Conservation (phyloP, 2,113 vertebrate species). For the Eurypyga helias region DNA sequence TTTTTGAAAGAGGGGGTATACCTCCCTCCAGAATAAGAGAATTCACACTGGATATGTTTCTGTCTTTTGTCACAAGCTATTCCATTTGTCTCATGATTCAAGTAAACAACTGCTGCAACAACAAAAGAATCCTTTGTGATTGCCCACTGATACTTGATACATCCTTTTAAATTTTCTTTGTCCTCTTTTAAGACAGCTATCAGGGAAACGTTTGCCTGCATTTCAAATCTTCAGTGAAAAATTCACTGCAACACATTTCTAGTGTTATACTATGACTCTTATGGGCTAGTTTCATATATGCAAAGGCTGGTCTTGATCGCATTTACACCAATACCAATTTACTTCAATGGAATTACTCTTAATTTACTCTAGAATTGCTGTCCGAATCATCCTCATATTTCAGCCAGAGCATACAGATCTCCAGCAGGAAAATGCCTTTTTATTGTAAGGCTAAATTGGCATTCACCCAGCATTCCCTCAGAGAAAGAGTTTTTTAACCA, state of each 20-base stretch:
- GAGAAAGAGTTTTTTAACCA: neutral
- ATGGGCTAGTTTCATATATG: neutral
- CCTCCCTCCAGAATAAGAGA: neutral
- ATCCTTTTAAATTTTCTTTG: neutral
- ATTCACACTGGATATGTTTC: neutral
- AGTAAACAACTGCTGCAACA: neutral
- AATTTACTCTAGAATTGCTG: neutral
- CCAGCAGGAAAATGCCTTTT: slow-evolving; percentile 42
- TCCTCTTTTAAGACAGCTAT: neutral
- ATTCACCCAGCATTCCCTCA: slow-evolving; percentile 14
- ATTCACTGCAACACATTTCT: slow-evolving; percentile 17
- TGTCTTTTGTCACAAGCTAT: neutral
- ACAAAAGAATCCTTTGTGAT: neutral
- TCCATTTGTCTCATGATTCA: slow-evolving; percentile 1
- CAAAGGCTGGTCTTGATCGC: neutral
- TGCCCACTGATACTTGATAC: neutral
- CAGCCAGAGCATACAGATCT: slow-evolving; percentile 58
- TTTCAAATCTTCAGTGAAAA: neutral
- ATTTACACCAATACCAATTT: neutral
- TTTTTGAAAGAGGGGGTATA: neutral
- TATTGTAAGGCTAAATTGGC: slow-evolving; percentile 35
- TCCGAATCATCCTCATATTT: slow-evolving; percentile 59
- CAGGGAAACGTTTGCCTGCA: neutral
- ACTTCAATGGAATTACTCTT: neutral
- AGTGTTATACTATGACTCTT: neutral